These are phyloP conservation scores for Pachydiplax longipennis DNA, from an alignment of 2,888 invertebrate species.

Conservation along the genomic window DNA sequence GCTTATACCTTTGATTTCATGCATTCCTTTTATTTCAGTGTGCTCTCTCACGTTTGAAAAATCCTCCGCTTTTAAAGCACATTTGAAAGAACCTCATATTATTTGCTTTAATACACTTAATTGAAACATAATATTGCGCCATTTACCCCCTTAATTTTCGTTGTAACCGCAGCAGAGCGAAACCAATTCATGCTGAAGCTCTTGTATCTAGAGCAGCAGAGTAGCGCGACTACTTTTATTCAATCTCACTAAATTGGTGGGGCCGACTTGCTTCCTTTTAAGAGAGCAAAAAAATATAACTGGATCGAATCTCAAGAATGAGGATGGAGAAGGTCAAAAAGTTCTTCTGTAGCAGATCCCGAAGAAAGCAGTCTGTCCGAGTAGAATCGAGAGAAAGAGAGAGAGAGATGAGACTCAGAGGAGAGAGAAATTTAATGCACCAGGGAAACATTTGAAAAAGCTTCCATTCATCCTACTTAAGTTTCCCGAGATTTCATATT, in stretches of 20 bases:
- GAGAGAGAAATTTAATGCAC: conserved; percentile 11
- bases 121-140: too few relatives aligned
- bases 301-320: conserved; percentile 1
- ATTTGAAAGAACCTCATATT: too few relatives aligned
- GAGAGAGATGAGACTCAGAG: background rate
- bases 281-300: background rate
- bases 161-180: too few relatives aligned
- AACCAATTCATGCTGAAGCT: too few relatives aligned
- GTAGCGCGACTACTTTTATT: background rate
- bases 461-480: conserved; percentile 4
- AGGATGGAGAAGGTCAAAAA: background rate
- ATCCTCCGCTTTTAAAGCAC: too few relatives aligned
- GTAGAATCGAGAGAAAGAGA: background rate
- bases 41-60: too few relatives aligned
- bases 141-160: too few relatives aligned
- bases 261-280: background rate
- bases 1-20: too few relatives aligned
- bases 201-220: too few relatives aligned
- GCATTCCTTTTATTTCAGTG: too few relatives aligned
- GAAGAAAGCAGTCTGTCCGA: too few relatives aligned
- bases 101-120: too few relatives aligned
- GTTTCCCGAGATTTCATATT: background rate
- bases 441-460: background rate
- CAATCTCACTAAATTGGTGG: background rate
- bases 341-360: background rate